A percentile compares a stretch with the other conserved stretches of the same genome.
These are phyloP conservation scores for Pectinophora gossypiella DNA, from an alignment of 1,140 invertebrate species.

Conservation along the genomic window DNA sequence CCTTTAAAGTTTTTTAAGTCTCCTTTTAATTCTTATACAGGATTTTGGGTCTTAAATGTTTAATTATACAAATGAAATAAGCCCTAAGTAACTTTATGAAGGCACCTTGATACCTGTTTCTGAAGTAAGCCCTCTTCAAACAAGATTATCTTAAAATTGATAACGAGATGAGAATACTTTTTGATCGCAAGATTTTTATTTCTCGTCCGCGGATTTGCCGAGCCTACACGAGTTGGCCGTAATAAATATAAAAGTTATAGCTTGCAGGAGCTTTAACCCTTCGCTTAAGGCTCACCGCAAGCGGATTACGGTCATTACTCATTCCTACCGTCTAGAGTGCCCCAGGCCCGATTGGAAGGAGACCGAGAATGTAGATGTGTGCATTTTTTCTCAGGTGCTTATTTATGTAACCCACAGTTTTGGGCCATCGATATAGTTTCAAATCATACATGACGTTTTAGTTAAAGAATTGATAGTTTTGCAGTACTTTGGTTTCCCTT, in stretches of 20 bases:
- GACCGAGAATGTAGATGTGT: conserved; percentile 33
- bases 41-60: too few species aligned
- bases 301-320: conserved; percentile 69
- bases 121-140: not conserved
- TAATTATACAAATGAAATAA: not conserved
- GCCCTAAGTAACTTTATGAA: not conserved
- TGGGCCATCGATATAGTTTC: conserved; percentile 7
- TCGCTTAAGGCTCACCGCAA: conserved; percentile 65
- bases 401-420: conserved; percentile 6
- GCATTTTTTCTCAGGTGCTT: conserved; percentile 28
- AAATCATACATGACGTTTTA: too few species aligned
- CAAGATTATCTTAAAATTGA: conserved; percentile 4
- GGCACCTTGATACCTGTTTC: not conserved
- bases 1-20: too few species aligned
- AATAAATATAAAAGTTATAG: conserved; percentile 70
- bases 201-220: conserved; percentile 30
- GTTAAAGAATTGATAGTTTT: too few species aligned
- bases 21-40: too few species aligned
- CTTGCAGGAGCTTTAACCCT: conserved; percentile 54
- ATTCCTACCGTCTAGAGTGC: conserved; percentile 62
- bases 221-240: conserved; percentile 30
- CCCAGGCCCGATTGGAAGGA: conserved; percentile 37
- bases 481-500: too few species aligned
- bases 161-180: conserved; percentile 17
- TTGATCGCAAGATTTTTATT: conserved; percentile 34